Evolutionary conservation across 2,888 invertebrate species (phyloP), one percentile per base, ranked within the genome.

Genomic region (Netelia virgata): DNA sequence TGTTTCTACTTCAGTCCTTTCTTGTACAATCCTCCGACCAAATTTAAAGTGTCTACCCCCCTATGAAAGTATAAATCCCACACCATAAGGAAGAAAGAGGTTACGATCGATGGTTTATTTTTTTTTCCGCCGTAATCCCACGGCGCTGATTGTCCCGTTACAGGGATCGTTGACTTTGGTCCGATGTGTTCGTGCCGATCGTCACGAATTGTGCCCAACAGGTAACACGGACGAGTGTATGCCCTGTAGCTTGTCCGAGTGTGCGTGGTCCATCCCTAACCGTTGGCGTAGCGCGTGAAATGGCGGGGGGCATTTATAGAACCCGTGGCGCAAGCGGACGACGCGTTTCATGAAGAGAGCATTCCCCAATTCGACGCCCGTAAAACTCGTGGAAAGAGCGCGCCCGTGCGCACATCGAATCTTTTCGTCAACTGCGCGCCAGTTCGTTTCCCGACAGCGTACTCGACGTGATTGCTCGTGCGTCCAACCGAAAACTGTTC

Each of bases 291-390:
- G 50, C 63, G 59, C 61, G 61, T 36, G 78, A 47, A 78, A 63
- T 8, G 68, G 78, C 59, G 64, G 53, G 74, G 78, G 69, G 80
- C 83, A 85, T 85, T 85, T 85, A 83, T 85, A 85, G 83, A 83
- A 80, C 11, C 23, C 53, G 70, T 53, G 55, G 47, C 75, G 41
- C 72, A 43, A 53, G 81, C 63, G 43, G 59, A 57, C 70, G 79
- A 53, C 47, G 23, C n/a, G 14, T 53, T 14, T 50, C 20, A n/a
- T 16, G 20, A 36, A 20, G 20, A 23, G 16, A 23, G 9, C n/a
- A 14, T 50, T 18, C 53, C 53, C 36, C 53, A 55, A 55, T 16
- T 6, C 9, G 50, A n/a, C n/a, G 16, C 3, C n/a, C 14, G 14
- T 8, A n/a, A 14, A 36, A 69, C 50, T 20, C 28, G 28, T 28